Evolutionary conservation across 2,113 vertebrate genomes (phyloP).

Genomic region (Uropsilus gracilis): DNA sequence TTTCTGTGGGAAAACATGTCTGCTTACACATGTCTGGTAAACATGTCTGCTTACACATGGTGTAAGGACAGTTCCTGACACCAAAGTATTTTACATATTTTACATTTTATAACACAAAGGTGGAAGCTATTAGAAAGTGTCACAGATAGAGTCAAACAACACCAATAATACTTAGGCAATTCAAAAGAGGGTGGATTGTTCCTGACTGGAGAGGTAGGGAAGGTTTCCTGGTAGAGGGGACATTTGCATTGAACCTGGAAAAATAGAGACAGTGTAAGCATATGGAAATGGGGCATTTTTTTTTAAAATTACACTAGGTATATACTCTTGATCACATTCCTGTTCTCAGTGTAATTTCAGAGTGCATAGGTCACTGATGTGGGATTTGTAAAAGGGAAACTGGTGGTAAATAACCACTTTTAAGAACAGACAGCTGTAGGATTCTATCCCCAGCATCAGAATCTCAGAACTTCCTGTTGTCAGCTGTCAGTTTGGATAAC

Average conservation of each 20-base stretch:
- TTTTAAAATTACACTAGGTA: background rate
- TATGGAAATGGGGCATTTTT: background rate
- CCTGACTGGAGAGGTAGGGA: background rate
- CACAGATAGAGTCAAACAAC: background rate
- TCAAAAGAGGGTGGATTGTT: background rate
- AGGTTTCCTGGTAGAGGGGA: background rate
- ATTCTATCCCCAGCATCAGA: background rate
- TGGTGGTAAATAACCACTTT: background rate
- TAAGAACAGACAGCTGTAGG: background rate
- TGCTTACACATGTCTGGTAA: background rate
- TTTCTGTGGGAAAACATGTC: background rate
- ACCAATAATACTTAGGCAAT: background rate
- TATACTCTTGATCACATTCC: background rate
- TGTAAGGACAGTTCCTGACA: background rate
- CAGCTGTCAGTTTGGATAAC: background rate
- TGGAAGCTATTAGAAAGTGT: constrained; percentile 1
- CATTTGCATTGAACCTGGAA: background rate
- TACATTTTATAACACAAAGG: background rate
- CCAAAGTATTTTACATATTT: background rate
- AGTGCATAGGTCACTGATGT: background rate
- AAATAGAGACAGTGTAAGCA: background rate
- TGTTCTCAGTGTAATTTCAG: background rate
- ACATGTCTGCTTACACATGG: background rate
- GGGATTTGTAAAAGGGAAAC: background rate
- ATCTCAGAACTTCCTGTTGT: background rate